Percentiles rank a stretch among this genome's conserved stretches.
phyloP scores from a whole-genome alignment of 2,888 invertebrate genomes.

The Diplazon laetatorius region DNA sequence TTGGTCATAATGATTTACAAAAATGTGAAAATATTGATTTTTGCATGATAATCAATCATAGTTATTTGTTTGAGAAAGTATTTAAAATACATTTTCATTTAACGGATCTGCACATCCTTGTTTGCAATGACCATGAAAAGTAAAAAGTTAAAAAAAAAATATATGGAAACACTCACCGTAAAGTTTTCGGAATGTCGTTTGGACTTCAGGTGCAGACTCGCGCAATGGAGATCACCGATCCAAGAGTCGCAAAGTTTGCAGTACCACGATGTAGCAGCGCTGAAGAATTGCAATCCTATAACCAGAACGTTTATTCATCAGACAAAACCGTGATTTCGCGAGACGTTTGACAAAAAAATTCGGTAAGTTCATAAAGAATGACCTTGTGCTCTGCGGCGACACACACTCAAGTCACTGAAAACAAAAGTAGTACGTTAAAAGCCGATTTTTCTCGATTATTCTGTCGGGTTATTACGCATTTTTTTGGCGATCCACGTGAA shows the following conservation, averaged over 20 bases:
- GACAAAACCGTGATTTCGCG: slow-evolving; percentile 72
- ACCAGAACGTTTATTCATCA: slow-evolving; percentile 72
- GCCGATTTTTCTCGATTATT: slow-evolving; percentile 53
- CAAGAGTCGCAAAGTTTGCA: slow-evolving; percentile 94
- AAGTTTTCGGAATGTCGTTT: slow-evolving; percentile 91
- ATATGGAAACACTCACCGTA: slow-evolving; percentile 90
- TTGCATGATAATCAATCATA: too few species aligned
- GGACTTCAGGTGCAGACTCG: slow-evolving; percentile 93
- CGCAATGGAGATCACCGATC: slow-evolving; percentile 95
- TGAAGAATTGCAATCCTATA: slow-evolving; percentile 93
- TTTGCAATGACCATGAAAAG: too few species aligned
- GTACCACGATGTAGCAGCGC: slow-evolving; percentile 94
- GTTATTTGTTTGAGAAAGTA: too few species aligned
- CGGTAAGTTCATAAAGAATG: slow-evolving; percentile 80
- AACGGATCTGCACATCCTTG: too few species aligned
- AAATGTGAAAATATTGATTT: too few species aligned
- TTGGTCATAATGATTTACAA: too few species aligned
- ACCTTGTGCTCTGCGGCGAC: slow-evolving; percentile 80
- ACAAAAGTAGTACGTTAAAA: slow-evolving; percentile 74
- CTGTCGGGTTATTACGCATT: slow-evolving; percentile 44
- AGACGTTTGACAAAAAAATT: slow-evolving; percentile 66
- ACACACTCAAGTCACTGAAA: slow-evolving; percentile 80
- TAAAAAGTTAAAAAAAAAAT: too few species aligned
- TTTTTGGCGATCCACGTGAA: slow-evolving; percentile 25
- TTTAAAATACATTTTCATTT: too few species aligned